Conservation (phyloP, 2,113 vertebrate genomes). For the Takifugu bimaculatus region DNA sequence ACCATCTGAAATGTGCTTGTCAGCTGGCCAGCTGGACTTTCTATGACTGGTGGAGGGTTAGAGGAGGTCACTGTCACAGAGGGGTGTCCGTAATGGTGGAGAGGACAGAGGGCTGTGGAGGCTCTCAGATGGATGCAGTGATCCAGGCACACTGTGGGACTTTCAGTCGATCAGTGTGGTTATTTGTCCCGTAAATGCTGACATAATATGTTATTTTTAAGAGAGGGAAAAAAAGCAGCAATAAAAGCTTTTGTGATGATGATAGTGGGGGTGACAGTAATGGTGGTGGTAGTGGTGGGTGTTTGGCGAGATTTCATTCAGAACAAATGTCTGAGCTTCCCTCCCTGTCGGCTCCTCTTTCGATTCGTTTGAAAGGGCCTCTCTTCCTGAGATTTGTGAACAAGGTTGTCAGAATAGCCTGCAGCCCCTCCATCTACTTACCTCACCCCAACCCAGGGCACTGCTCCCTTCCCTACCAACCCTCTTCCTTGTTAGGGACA, state of each 20-base stretch:
- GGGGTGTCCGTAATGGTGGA: constrained; percentile 20
- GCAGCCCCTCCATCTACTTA: constrained; percentile 11
- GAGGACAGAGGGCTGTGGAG: constrained; percentile 9
- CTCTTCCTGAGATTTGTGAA: constrained; percentile 65
- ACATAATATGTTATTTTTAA: constrained; percentile 11
- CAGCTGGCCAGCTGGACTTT: constrained; percentile 36
- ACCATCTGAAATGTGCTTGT: constrained; percentile 50
- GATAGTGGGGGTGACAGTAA: too few species aligned
- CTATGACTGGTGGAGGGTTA: constrained; percentile 32
- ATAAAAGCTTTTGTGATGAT: too few species aligned
- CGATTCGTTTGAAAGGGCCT: constrained; percentile 63
- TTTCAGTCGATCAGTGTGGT: constrained; percentile 52
- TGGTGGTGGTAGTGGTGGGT: too few species aligned
- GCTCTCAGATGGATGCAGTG: constrained; percentile 29
- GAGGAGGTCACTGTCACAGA: constrained; percentile 29
- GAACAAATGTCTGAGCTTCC: constrained; percentile 24
- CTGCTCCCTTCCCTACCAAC: constrained; percentile 45
- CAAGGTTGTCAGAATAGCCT: constrained; percentile 59
- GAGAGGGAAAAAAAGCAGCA: constrained; percentile 4
- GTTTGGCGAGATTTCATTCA: constrained; percentile 31
- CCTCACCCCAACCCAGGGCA: constrained; percentile 47
- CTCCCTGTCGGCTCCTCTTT: constrained; percentile 40
- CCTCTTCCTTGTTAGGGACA: constrained; percentile 67
- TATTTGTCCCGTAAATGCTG: neutral
- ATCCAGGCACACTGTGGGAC: too few species aligned